phyloP scores from a whole-genome alignment of 1,140 invertebrate genomes.

The Anastrepha ludens region DNA sequence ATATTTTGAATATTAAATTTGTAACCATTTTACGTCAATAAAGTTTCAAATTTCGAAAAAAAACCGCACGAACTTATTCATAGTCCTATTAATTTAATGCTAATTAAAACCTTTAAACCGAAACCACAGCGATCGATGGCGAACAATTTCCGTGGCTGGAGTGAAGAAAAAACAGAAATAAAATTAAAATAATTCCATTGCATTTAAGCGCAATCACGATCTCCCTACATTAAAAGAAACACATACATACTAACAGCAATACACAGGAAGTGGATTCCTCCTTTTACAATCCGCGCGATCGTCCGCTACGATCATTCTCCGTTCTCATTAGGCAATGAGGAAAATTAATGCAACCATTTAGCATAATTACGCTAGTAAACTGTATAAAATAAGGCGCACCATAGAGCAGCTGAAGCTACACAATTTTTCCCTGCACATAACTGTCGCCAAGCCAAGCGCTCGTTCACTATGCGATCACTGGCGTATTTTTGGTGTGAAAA shows the following conservation, averaged over 20 bases:
- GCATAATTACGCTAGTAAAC: constrained; percentile 43
- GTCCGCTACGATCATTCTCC: not conserved
- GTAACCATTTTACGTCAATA: no score
- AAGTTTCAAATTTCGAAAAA: no score
- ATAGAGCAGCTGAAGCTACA: not conserved
- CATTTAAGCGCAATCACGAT: not conserved
- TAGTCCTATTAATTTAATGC: no score
- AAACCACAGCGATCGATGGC: not conserved
- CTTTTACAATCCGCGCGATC: not conserved
- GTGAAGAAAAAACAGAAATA: not conserved
- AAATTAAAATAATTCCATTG: not conserved
- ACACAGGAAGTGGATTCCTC: not conserved
- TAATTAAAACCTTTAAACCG: constrained; percentile 47
- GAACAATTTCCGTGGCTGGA: not conserved
- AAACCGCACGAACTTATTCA: no score
- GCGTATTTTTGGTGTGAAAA: not conserved
- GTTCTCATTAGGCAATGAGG: constrained; percentile 35
- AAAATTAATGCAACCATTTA: constrained; percentile 44
- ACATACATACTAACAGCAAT: not conserved
- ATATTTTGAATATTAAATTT: no score
- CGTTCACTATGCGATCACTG: not conserved
- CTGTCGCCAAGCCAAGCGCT: not conserved
- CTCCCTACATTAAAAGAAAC: not conserved
- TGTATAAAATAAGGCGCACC: constrained; percentile 1
- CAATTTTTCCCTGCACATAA: not conserved